Evolutionary conservation across 1,140 invertebrate species (phyloP), one percentile per base, ranked within the genome.

Genomic region (Drosophila kikkawai): DNA sequence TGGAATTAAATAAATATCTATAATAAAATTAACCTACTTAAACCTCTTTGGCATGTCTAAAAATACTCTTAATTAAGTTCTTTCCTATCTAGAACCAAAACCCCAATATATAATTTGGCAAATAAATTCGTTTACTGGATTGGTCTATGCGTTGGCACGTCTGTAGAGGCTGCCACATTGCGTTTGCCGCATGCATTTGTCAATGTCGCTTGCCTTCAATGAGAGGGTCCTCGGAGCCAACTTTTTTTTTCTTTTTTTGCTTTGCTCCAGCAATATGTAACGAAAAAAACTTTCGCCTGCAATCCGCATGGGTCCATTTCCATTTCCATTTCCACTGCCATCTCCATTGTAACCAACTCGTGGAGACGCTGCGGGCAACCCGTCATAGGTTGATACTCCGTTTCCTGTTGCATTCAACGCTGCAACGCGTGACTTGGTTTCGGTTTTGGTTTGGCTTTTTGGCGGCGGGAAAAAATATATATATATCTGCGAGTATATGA

Each of bases 101-200:
- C 11, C 29, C 15, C n/a, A 34, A 51, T 50, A 42, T 50, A 59
- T 41, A 59, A 51, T 71, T 47, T 71, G 68, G 11, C 42, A 69
- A 57, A 73, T 73, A 73, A 59, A 60, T 60, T 51, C 39, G 61
- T 39, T 76, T 22, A 50, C 37, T 45, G 61, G 39, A 66, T 66
- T 74, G 69, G 69, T 55, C 60, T 75, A 86, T 88, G 83, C 80
- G 80, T 77, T 75, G 69, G 76, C 83, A 86, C 80, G 83, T 86
- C 67, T 53, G n/a, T 17, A 51, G 29, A 32, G 48, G 36, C 51
- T 59, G 70, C 53, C 41, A 77, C 65, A 56, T 55, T 68, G 79
- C 75, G 55, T 69, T 80, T 86, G 76, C 76, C 80, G 75, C 82
- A 83, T 88, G 80, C 83, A 86, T 86, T 86, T 86, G 84, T 86